Base-by-base conservation (phyloP, 2,888 invertebrate species). In the Copidosoma aretas region DNA sequence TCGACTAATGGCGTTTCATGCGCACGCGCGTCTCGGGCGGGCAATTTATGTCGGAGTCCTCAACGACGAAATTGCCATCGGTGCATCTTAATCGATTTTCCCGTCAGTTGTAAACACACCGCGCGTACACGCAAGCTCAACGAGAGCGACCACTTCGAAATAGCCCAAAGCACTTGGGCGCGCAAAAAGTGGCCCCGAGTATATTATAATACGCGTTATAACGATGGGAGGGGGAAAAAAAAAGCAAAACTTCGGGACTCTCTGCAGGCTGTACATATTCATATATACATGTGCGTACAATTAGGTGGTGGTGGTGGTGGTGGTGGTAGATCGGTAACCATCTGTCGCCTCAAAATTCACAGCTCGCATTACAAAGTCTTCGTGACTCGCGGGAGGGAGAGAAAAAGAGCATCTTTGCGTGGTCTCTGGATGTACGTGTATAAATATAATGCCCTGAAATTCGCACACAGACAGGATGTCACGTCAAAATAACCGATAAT, bases 401-500 rank as follows among this genome's bases (percentile, higher is more conserved):
- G 8, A 32, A 32, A 32, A 32, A 32, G 8, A 5, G 8, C 8
- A 32, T 32, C 3, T 32, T 5, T 32, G 8, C 8, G 8, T 32
- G 32, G n/a, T n/a, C n/a, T n/a, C n/a, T n/a, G n/a, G n/a, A n/a
- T 32, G 8, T 32, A 32, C 8, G 8, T 32, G 32, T 32, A 32
- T 32, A 32, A 5, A 32, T 32, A 32, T 32, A 32, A 17, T 46
- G 56, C 60, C 56, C 51, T 19, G 60, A 64, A 57, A 57, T 60
- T 56, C 60, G 53, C 53, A 24, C 54, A 17, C 4, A 32, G 32
- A 32, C 58, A 58, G 70, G 66, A 68, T 71, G 61, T 71, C 67
- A 57, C 67, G 71, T 71, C n/a, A 51, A 51, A 68, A 61, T 62
- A 65, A 68, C 67, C 67, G 58, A 71, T 71, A 65, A 71, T 71